These are phyloP conservation scores for Bombus picipes DNA, from an alignment of 1,140 invertebrate genomes.

Conservation along the genomic window DNA sequence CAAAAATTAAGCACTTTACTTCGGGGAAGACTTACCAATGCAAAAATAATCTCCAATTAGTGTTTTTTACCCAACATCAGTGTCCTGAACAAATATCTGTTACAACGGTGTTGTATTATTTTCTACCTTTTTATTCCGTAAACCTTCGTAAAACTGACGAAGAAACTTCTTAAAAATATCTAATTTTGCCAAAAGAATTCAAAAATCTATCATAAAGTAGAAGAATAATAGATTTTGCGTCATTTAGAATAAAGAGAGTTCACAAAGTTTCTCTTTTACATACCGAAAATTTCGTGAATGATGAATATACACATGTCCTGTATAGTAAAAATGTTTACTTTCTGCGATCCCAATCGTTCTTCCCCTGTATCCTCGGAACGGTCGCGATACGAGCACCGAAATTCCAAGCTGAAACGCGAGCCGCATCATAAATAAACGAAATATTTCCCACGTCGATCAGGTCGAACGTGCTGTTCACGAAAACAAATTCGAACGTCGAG, in stretches of 20 bases:
- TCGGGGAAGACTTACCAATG: too few relatives aligned
- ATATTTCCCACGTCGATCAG: slow-evolving; percentile 3
- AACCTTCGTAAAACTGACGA: not conserved
- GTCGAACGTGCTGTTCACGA: slow-evolving; percentile 40
- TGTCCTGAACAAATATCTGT: too few relatives aligned
- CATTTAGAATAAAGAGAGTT: not conserved
- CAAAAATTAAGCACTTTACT: not conserved
- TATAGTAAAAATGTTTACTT: not conserved
- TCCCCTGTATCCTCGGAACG: not conserved
- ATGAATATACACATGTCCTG: too few relatives aligned
- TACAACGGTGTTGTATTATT: too few relatives aligned
- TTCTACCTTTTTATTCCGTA: too few relatives aligned
- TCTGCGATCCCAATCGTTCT: not conserved
- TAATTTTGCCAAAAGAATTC: not conserved
- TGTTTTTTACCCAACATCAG: too few relatives aligned
- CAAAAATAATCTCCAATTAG: not conserved
- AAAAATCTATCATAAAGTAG: not conserved
- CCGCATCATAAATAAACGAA: not conserved
- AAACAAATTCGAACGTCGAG: slow-evolving; percentile 66
- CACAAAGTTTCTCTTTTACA: not conserved
- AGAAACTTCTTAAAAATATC: not conserved
- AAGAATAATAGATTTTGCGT: not conserved
- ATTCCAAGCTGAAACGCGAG: not conserved
- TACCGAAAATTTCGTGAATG: too few relatives aligned
- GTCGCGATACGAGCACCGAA: not conserved